Evolutionary conservation across 2,888 invertebrate species (phyloP).

Genomic region (Chymomyza caudatula): DNA sequence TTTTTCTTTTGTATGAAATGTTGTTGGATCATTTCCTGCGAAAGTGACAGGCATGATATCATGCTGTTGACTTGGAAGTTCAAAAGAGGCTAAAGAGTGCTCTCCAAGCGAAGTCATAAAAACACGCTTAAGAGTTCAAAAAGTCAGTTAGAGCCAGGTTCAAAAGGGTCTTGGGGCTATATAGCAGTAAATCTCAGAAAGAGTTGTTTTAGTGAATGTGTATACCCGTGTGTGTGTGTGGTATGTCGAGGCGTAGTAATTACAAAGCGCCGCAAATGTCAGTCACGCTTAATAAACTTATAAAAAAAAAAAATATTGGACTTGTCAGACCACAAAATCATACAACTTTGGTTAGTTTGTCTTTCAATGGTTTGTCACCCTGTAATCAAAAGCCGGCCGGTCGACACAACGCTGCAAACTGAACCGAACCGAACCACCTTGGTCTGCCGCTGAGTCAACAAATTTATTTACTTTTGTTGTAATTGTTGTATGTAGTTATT

Average conservation of each 20-base stretch:
- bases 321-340: constrained; percentile 56
- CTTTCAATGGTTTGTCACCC: constrained; percentile 21
- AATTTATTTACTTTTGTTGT: constrained; percentile 26
- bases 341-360: constrained; percentile 12
- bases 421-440: constrained; percentile 52
- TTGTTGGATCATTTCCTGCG: constrained; percentile 65
- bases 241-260: constrained; percentile 57
- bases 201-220: not conserved
- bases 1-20: constrained; percentile 16
- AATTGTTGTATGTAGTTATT: constrained; percentile 21
- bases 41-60: constrained; percentile 66
- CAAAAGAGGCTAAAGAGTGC: not conserved
- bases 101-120: not conserved
- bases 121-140: not conserved
- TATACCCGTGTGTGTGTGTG: not conserved
- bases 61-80: constrained; percentile 19
- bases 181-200: not conserved
- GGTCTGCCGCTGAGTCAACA: constrained; percentile 57
- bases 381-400: constrained; percentile 65
- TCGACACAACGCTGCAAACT: constrained; percentile 2
- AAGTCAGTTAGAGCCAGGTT: not conserved
- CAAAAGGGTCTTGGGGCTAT: not conserved
- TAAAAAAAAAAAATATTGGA: constrained; percentile 40
- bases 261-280: constrained; percentile 57
- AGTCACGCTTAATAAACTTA: constrained; percentile 69